Base-by-base conservation (phyloP, 2,888 invertebrate species). In the Cristatella mucedo region DNA sequence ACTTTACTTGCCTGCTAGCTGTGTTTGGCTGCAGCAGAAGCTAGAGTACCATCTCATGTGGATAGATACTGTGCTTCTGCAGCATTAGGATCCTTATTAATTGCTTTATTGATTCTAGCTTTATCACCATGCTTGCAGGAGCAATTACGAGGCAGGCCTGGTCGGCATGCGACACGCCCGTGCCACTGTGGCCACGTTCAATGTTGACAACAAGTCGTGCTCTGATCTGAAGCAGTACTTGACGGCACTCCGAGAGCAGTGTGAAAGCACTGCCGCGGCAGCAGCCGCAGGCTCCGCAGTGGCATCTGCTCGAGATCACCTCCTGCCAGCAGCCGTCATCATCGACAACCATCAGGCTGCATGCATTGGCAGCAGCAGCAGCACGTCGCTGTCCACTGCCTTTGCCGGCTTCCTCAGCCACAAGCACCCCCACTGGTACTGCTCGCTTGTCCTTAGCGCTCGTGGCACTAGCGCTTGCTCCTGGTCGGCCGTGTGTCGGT, bases 211-310 rank as follows among this genome's bases (percentile, higher is more conserved):
- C 62, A 87, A 89, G 63, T 84, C 85, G 6, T 82, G 82, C 51
- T 87, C 87, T 68, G 89, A 93, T 65, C 71, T 93, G 44, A 76
- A 86, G 34, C 84, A 85, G 56, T 93, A 91, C 69, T 72, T 93
- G 48, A 77, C 80, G 2, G 85, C 89, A 68, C 78, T 93, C 48
- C 85, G 84, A 38, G 89, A 91, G 56, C 85, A 89, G 67, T 82
- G 83, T 56, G 79, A 83, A 51, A 60, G 57, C 46, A 56, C 60
- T 13, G 82, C 83, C 52, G 19, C 26, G 21, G 36, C 22, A 18
- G 5, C 24, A 4, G 36, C 22, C 15, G 5, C 24, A 4, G n/a
- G n/a, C n/a, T n/a, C n/a, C n/a, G n/a, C n/a, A n/a, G n/a, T n/a
- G n/a, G n/a, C n/a, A n/a, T n/a, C n/a, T n/a, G n/a, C n/a, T n/a